These are phyloP conservation scores for Asteroscopus sphinx DNA, from an alignment of 2,888 invertebrate species.

Conservation along the genomic window DNA sequence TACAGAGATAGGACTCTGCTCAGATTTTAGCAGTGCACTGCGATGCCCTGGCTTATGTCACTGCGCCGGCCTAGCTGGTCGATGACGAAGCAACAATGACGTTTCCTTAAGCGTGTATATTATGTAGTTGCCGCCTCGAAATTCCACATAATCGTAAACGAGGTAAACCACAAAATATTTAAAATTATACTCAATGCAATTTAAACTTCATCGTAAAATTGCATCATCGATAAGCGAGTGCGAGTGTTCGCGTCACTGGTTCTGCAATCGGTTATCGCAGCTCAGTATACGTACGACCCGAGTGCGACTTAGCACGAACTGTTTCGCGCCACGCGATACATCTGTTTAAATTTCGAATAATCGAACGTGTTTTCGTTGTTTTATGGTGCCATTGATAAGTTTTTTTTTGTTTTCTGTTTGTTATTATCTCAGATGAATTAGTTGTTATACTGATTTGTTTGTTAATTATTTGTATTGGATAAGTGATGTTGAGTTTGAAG, in stretches of 20 bases:
- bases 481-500: conserved; percentile 10
- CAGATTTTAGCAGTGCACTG: no score
- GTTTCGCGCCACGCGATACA: conserved; percentile 42
- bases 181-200: conserved; percentile 45
- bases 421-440: no score
- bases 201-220: conserved; percentile 46
- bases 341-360: conserved; percentile 42
- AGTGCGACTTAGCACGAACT: conserved; percentile 57
- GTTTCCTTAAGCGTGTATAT: conserved; percentile 1
- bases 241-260: conserved; percentile 67
- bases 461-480: conserved; percentile 9
- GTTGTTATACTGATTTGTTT: conserved; percentile 8
- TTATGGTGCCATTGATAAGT: conserved; percentile 28
- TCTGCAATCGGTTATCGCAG: conserved; percentile 78
- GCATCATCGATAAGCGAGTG: conserved; percentile 64
- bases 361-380: conserved; percentile 29
- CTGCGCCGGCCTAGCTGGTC: no score
- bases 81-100: conserved; percentile 3
- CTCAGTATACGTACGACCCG: conserved; percentile 65
- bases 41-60: no score
- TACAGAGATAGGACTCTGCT: no score
- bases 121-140: conserved; percentile 12
- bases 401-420: conserved; percentile 6
- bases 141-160: conserved; percentile 30
- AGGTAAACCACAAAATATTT: conserved; percentile 34